Percentiles rank a stretch among this genome's conserved stretches.
Conservation (phyloP, 2,888 invertebrate genomes). For the Zygaena filipendulae region DNA sequence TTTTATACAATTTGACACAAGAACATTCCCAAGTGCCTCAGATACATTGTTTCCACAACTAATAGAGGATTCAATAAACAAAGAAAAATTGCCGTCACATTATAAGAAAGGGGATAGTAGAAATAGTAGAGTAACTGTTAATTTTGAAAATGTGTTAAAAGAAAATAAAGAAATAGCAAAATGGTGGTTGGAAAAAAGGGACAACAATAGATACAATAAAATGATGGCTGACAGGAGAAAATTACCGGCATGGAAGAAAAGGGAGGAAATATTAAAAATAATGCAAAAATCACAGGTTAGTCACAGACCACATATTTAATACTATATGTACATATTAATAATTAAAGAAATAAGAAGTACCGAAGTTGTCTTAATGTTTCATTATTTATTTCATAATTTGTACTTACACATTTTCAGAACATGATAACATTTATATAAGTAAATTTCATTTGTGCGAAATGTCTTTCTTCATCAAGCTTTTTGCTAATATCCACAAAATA, state of each 20-base stretch:
- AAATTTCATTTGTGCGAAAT: no score
- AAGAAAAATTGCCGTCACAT: slow-evolving; percentile 66
- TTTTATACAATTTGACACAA: slow-evolving; percentile 66
- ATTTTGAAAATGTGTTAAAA: slow-evolving; percentile 61
- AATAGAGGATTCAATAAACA: slow-evolving; percentile 37
- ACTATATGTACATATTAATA: background rate
- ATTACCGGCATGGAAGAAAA: slow-evolving; percentile 79
- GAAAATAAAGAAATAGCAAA: slow-evolving; percentile 73
- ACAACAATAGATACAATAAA: slow-evolving; percentile 71
- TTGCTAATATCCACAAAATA: no score
- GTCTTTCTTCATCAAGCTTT: no score
- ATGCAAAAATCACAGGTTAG: slow-evolving; percentile 71
- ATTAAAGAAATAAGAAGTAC: background rate
- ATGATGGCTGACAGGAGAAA: slow-evolving; percentile 72
- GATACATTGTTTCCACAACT: slow-evolving; percentile 72
- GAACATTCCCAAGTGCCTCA: slow-evolving; percentile 59
- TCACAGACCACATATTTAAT: slow-evolving; percentile 2
- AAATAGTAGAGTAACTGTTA: slow-evolving; percentile 57
- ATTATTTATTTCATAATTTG: no score
- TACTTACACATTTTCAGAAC: background rate
- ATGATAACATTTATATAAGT: no score
- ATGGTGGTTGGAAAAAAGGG: slow-evolving; percentile 70
- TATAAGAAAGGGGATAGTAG: slow-evolving; percentile 72
- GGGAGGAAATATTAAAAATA: slow-evolving; percentile 73
- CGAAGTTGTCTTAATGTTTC: no score